Evolutionary conservation across 2,113 vertebrate species (phyloP), one percentile per base, ranked within the genome.

Genomic region (Prolemur simus): DNA sequence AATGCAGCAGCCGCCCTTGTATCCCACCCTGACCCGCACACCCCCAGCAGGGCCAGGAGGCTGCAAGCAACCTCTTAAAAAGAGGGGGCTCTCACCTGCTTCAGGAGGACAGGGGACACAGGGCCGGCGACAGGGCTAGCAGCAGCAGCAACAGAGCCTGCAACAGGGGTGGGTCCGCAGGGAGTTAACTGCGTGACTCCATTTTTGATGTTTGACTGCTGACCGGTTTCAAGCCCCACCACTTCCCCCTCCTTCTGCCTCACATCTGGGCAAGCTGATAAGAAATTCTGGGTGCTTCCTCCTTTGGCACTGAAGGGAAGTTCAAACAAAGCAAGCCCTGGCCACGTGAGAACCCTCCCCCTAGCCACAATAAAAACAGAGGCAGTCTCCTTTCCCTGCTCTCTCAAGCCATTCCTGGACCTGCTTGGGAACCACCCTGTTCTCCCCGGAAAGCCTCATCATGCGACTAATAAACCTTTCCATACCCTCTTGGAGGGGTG

Each of bases 81-180:
- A 45, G 21, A 32, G 8, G 29, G 4, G 23, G 4, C 29, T 39
- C 97, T 96, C 81, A 97, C 97, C 71, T 5, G 76, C 8, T 39
- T 77, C 25, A 2, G 2, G 6, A 0, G 1, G 21, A 49, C 0
- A 34, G 63, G 47, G 23, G 56, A 58, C 5, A 56, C 87, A 4
- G 80, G 90, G 45, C 74, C 56, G 3, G 37, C 66, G 34, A 97
- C 21, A 97, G 73, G 45, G 52, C 39, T 23, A 94, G 23, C 77
- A 94, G 23, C 47, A 47, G 47, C 82, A 97, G 93, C 52, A 95
- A 49, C 64, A 2, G 18, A 47, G 76, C 47, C 58, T 9, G 88
- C 88, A 73, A 49, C 63, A 1, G 27, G 1, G 29, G 0, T 4
- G 11, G 39, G n/a, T 27, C 39, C 12, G 2, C 8, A 20, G 32